These are phyloP conservation scores for Trichechus manatus DNA, from an alignment of 2,113 vertebrate genomes.

Conservation along the genomic window DNA sequence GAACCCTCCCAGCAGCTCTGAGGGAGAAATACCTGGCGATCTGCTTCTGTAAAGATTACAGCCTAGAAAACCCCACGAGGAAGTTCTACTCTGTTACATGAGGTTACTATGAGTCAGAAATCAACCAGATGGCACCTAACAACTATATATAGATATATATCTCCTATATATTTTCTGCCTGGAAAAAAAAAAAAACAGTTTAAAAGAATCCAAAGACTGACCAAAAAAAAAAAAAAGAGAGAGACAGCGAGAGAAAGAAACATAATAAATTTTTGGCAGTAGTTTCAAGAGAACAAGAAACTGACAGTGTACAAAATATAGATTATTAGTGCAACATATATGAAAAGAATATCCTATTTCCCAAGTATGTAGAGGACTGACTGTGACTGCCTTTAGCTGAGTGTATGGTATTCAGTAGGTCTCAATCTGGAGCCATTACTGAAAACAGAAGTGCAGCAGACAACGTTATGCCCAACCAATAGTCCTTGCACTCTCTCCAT, in stretches of 20 bases:
- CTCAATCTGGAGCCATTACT: not conserved
- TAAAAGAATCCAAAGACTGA: not conserved
- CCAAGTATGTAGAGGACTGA: not conserved
- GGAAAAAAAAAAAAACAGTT: not conserved
- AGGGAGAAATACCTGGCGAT: no score
- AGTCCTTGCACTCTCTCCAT: rapidly evolving
- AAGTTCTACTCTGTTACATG: no score
- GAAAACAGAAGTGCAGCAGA: not conserved
- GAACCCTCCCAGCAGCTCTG: no score
- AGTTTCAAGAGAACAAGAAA: constrained; percentile 40
- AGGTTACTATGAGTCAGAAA: no score
- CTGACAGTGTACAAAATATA: not conserved
- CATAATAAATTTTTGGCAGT: not conserved
- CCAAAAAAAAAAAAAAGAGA: not conserved
- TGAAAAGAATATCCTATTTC: constrained; percentile 19
- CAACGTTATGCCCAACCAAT: rapidly evolving
- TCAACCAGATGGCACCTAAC: no score
- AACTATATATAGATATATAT: no score
- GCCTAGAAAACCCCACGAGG: no score
- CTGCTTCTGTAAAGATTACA: no score
- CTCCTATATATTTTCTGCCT: not conserved
- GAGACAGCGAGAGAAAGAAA: not conserved
- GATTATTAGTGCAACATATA: constrained; percentile 32
- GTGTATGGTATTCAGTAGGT: rapidly evolving
- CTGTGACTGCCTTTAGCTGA: not conserved